Conservation (phyloP, 2,113 vertebrate species). For the Hassar affinis region DNA sequence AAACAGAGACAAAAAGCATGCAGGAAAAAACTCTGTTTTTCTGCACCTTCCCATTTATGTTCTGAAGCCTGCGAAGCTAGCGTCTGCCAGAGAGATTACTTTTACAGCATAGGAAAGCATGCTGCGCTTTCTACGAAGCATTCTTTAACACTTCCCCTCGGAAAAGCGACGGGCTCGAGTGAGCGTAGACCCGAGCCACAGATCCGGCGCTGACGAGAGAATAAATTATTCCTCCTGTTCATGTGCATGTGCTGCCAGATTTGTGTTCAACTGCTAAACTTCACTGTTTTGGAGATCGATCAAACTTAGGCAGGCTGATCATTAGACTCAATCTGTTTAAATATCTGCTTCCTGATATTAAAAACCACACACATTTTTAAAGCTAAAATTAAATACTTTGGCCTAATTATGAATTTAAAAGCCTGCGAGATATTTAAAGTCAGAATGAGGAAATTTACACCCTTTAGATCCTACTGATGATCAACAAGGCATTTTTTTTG, state of each 20-base stretch:
- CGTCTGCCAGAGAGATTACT: slow-evolving; percentile 65
- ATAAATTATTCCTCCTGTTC: slow-evolving; percentile 68
- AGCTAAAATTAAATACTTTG: background rate
- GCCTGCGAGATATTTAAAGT: slow-evolving; percentile 9
- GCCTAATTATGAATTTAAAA: background rate
- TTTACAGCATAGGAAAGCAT: slow-evolving; percentile 63
- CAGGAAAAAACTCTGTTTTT: slow-evolving; percentile 53
- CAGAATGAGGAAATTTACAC: background rate
- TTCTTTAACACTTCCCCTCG: slow-evolving; percentile 63
- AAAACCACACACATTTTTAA: background rate
- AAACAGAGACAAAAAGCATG: slow-evolving; percentile 43
- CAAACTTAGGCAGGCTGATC: slow-evolving; percentile 50
- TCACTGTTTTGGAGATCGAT: slow-evolving; percentile 61
- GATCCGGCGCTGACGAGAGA: slow-evolving; percentile 57
- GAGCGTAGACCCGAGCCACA: slow-evolving; percentile 53
- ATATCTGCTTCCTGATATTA: background rate
- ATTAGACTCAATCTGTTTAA: slow-evolving; percentile 12
- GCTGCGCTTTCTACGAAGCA: slow-evolving; percentile 57
- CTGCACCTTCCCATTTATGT: slow-evolving; percentile 63
- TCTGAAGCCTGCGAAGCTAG: slow-evolving; percentile 60
- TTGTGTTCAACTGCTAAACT: slow-evolving; percentile 70
- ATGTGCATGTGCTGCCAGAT: slow-evolving; percentile 65
- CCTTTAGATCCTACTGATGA: background rate
- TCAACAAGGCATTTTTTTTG: background rate
- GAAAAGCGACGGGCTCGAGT: slow-evolving; percentile 57